A percentile compares a stretch with the other conserved stretches of the same genome.
Evolutionary conservation across 2,797 vertebrate genomes (phyloP).

Genomic region (Brotogeris chrysoptera): DNA sequence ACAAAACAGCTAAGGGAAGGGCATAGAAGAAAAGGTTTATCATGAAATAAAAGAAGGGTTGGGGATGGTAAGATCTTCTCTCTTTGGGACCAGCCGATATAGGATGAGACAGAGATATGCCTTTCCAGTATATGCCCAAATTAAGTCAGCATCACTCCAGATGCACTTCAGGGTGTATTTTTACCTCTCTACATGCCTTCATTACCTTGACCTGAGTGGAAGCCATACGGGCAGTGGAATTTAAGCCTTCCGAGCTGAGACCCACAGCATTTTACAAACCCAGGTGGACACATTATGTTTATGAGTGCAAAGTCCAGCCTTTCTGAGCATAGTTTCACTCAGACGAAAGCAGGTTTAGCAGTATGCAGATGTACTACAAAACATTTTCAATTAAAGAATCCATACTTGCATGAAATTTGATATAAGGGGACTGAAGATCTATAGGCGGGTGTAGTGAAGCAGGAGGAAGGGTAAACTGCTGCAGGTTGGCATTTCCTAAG

Average conservation of each 20-base stretch:
- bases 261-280: neutral
- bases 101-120: neutral
- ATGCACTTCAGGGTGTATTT: neutral
- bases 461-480: neutral
- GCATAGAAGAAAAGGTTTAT: neutral
- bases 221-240: accelerated
- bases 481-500: neutral
- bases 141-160: neutral
- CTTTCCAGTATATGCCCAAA: neutral
- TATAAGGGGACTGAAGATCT: neutral
- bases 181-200: neutral
- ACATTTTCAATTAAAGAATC: neutral
- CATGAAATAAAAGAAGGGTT: too few species aligned
- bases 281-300: neutral
- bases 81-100: accelerated
- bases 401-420: neutral
- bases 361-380: neutral
- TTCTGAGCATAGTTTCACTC: neutral
- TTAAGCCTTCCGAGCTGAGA: neutral
- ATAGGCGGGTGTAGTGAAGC: neutral
- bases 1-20: neutral
- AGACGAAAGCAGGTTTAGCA: neutral
- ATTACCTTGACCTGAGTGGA: neutral
- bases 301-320: neutral
- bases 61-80: neutral